Conservation (phyloP, 2,888 invertebrate genomes). For the Chalcosyrphus nemorum region DNA sequence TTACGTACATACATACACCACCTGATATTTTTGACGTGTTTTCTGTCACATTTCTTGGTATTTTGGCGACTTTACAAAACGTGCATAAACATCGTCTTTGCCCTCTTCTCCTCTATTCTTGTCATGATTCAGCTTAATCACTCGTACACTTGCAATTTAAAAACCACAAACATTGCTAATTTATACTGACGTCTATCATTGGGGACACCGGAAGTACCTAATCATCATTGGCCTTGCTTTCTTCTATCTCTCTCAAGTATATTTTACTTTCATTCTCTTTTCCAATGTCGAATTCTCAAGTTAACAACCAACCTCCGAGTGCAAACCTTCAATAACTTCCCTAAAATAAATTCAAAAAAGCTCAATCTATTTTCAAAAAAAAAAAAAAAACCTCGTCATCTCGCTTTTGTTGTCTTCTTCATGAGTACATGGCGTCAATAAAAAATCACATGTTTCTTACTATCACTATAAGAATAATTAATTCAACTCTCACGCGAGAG, state of each 20-base stretch:
- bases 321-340: constrained; percentile 19
- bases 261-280: constrained; percentile 43
- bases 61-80: too few relatives aligned
- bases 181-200: constrained; percentile 21
- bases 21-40: too few relatives aligned
- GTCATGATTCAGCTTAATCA: background rate
- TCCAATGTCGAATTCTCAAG: constrained; percentile 50
- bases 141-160: background rate
- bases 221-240: constrained; percentile 8
- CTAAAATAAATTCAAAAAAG: constrained; percentile 4
- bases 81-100: too few relatives aligned
- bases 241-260: constrained; percentile 3
- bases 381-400: constrained; percentile 1
- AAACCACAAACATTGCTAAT: background rate
- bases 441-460: constrained; percentile 3
- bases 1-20: too few relatives aligned
- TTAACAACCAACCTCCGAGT: constrained; percentile 53
- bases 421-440: constrained; percentile 5
- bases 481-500: background rate
- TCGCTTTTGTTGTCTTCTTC: background rate
- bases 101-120: background rate
- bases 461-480: background rate
- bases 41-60: too few relatives aligned
- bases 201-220: constrained; percentile 25
- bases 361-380: background rate